Base-by-base conservation (phyloP, 2,888 invertebrate genomes). In the Phaedon cochleariae region DNA sequence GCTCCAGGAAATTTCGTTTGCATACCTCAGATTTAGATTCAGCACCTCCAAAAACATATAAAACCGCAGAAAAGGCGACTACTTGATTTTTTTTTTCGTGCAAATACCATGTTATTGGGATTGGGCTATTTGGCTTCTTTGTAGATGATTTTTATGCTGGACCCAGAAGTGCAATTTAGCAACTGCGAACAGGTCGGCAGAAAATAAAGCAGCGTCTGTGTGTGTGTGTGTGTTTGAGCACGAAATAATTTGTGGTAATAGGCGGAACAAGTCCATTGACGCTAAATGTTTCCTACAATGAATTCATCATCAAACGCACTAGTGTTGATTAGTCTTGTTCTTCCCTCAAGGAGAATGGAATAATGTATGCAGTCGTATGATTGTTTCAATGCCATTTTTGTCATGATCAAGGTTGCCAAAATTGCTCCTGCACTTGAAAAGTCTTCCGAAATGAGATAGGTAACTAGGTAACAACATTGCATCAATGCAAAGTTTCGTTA, bases 231-330 rank as follows among this genome's bases (percentile, higher is more conserved):
- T 15, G 15, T 17, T 41, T 66, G 65, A 69, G 69, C 72, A 69
- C 70, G 55, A 72, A 70, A 65, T 72, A 62, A 63, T 58, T 49
- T 63, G 61, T 53, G 55, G 61, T 68, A 73, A 74, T 71, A 62
- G 59, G 67, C 73, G 74, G 74, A 73, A 74, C 72, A 68, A 64
- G 71, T 68, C 69, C 58, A 73, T 74, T 74, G 60, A 60, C 72
- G 70, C 52, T 74, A 73, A 74, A 72, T 65, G 73, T 72, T 73
- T 72, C 72, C 74, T 73, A 69, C 62, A 62, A 71, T 70, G 12
- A 69, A 64, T 68, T 71, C 64, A 68, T 68, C 66, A 66, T 70
- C 64, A 72, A 65, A 67, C 51, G 64, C 68, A 62, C 45, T 68
- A 65, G 67, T 71, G 73, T 69, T 65, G 68, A 69, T 73, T 69